These are phyloP conservation scores for Fulica atra DNA, from an alignment of 2,113 vertebrate species.

Conservation along the genomic window DNA sequence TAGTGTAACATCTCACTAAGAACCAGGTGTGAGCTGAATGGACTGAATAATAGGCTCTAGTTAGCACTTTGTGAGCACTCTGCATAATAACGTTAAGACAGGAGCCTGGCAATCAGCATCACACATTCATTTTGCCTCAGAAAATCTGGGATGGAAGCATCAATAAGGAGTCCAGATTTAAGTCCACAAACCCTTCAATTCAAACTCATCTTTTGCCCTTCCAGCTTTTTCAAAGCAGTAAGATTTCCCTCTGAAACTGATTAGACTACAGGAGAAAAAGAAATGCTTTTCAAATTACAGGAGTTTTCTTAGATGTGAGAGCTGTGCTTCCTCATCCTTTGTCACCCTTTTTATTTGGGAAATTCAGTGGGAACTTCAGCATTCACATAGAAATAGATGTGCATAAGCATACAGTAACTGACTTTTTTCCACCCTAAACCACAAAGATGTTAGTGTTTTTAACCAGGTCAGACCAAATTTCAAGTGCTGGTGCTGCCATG, in stretches of 20 bases:
- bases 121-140: neutral
- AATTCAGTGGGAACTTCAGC: neutral
- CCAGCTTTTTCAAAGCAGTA: neutral
- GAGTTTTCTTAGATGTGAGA: neutral
- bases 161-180: neutral
- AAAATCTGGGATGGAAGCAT: neutral
- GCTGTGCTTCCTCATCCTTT: neutral
- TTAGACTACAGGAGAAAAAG: neutral
- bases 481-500: neutral
- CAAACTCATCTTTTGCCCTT: neutral
- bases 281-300: neutral
- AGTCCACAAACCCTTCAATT: neutral
- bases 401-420: neutral
- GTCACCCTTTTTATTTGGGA: neutral
- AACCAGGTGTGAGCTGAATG: conserved; percentile 69
- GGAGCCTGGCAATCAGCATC: neutral
- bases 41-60: conserved; percentile 39
- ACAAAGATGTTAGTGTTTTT: conserved; percentile 17
- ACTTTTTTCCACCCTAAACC: neutral
- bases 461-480: neutral
- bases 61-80: neutral
- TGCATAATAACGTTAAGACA: neutral
- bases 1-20: conserved; percentile 27
- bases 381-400: neutral
- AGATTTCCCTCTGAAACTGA: neutral